Conservation (phyloP, 2,888 invertebrate genomes). For the Augochlorella aurata region DNA sequence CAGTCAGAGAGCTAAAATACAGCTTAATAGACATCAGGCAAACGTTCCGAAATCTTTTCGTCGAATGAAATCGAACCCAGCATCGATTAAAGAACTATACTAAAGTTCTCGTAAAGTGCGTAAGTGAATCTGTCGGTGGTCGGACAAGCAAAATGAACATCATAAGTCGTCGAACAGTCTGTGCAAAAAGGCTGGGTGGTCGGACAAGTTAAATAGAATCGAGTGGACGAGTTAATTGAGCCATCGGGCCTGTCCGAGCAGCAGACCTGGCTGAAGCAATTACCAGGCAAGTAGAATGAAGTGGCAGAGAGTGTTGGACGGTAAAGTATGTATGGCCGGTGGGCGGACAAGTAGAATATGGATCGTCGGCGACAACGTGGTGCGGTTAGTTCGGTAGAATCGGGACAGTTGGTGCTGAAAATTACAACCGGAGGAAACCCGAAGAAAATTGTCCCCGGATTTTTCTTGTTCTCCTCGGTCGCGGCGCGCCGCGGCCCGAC, state of each 20-base stretch:
- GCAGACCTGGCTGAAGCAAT: background rate
- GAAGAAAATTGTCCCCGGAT: conserved; percentile 2
- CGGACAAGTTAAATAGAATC: conserved; percentile 1
- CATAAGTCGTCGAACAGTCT: background rate
- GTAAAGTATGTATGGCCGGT: background rate
- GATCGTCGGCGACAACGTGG: background rate
- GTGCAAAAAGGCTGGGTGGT: background rate
- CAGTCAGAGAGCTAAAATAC: no score
- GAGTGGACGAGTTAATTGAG: conserved; percentile 5
- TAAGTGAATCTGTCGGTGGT: background rate
- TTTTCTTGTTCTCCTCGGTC: background rate
- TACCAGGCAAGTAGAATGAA: conserved; percentile 11
- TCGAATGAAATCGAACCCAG: background rate
- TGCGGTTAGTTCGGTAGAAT: background rate
- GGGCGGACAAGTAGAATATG: conserved; percentile 10
- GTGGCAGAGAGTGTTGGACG: background rate
- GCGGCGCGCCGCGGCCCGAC: background rate
- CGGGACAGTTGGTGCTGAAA: background rate
- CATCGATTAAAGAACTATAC: background rate
- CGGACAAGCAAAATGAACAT: background rate
- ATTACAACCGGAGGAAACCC: background rate
- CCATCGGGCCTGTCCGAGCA: conserved; percentile 1
- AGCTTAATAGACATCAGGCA: no score
- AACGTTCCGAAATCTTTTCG: no score
- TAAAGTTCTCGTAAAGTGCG: background rate